Percentiles rank a stretch among this genome's conserved stretches.
phyloP scores from a whole-genome alignment of 2,113 vertebrate genomes.

The Ciconia boyciana region DNA sequence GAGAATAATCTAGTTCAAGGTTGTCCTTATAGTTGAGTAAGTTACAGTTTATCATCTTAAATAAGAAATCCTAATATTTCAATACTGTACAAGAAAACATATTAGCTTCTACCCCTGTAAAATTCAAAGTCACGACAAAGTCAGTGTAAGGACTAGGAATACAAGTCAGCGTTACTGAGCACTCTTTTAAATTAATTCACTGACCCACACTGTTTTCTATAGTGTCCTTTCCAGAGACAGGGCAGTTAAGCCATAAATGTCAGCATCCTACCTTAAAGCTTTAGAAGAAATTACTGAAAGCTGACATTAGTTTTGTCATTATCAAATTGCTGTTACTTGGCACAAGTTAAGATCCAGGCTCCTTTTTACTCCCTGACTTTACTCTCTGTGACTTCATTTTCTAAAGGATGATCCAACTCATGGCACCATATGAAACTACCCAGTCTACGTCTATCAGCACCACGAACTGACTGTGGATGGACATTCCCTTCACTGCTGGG shows the following conservation, averaged over 20 bases:
- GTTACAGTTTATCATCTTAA: background rate
- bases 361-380: background rate
- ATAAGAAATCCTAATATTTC: background rate
- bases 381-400: background rate
- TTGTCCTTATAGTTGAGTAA: background rate
- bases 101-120: background rate
- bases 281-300: background rate
- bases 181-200: background rate
- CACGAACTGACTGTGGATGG: background rate
- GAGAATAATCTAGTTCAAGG: background rate
- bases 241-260: background rate
- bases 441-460: rapidly evolving
- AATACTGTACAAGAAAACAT: background rate
- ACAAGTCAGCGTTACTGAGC: background rate
- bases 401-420: background rate
- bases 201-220: background rate
- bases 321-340: background rate
- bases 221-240: background rate
- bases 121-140: background rate
- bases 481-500: background rate
- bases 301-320: background rate
- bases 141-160: background rate
- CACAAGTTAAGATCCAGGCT: background rate
- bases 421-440: background rate
- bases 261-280: background rate